phyloP scores from a whole-genome alignment of 2,797 vertebrate species.

The Masticophis lateralis region DNA sequence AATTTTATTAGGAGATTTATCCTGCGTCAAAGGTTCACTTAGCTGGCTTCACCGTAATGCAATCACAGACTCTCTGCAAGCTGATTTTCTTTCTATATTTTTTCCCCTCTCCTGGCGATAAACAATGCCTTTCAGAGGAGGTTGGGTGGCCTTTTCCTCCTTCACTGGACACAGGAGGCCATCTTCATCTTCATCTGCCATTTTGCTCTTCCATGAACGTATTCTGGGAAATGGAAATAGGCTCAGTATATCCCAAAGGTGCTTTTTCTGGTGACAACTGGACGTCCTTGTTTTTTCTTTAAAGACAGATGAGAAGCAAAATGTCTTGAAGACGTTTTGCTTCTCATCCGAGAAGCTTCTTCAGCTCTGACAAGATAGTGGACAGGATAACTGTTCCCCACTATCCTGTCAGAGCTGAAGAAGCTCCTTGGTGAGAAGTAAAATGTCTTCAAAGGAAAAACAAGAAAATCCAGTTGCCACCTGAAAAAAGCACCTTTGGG shows the following conservation, averaged over 20 bases:
- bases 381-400: too few relatives aligned
- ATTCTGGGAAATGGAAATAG: neutral
- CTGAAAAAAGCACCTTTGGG: too few relatives aligned
- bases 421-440: too few relatives aligned
- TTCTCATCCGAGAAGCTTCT: too few relatives aligned
- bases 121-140: constrained; percentile 42
- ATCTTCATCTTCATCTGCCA: neutral
- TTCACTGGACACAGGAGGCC: neutral
- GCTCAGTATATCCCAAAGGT: neutral
- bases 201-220: neutral
- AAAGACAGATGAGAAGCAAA: too few relatives aligned
- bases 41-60: constrained; percentile 58
- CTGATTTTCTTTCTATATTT: constrained; percentile 54
- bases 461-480: too few relatives aligned
- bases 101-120: constrained; percentile 39
- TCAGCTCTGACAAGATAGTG: too few relatives aligned
- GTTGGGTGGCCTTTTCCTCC: neutral
- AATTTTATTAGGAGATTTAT: constrained; percentile 68
- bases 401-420: too few relatives aligned
- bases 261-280: neutral
- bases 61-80: constrained; percentile 63
- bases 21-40: constrained; percentile 57
- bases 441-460: too few relatives aligned
- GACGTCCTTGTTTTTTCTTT: too few relatives aligned
- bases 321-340: too few relatives aligned